Evolutionary conservation across 1,140 invertebrate species (phyloP).

Genomic region (Diprion similis): DNA sequence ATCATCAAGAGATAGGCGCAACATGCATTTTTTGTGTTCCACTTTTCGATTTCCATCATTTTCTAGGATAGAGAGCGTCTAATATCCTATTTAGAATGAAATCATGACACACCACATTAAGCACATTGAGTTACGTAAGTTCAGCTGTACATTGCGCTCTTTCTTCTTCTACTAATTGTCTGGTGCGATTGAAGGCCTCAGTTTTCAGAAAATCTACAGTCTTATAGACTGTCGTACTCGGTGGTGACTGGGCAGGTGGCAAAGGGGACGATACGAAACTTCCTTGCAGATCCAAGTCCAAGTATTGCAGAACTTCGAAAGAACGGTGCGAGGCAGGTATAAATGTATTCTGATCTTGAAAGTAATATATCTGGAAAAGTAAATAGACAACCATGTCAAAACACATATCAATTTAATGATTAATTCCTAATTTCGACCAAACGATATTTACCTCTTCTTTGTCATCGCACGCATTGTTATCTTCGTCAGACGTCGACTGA

Average conservation of each 20-base stretch:
- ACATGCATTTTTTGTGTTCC: not conserved
- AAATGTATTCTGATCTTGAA: constrained; percentile 54
- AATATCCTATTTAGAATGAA: not conserved
- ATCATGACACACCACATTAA: not conserved
- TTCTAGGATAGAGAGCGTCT: too few relatives aligned
- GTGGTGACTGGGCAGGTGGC: constrained; percentile 52
- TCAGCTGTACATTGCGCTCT: constrained; percentile 58
- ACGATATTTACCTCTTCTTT: constrained; percentile 47
- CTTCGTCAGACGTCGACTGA: constrained; percentile 56
- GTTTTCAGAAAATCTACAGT: constrained; percentile 92
- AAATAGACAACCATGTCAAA: constrained; percentile 14
- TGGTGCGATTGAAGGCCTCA: constrained; percentile 87
- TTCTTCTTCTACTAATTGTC: constrained; percentile 77
- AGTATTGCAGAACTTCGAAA: constrained; percentile 69
- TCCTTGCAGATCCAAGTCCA: constrained; percentile 69
- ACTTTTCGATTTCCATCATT: too few relatives aligned
- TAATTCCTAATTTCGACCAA: not conserved
- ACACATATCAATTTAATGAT: constrained; percentile 7
- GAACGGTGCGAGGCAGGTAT: constrained; percentile 47
- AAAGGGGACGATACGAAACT: constrained; percentile 46
- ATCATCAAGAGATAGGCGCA: not conserved
- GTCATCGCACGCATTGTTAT: constrained; percentile 52
- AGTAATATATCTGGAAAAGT: constrained; percentile 55
- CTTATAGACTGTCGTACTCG: constrained; percentile 79
- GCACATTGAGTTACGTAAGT: constrained; percentile 38